A percentile compares a stretch with the other conserved stretches of the same genome.
phyloP scores from a whole-genome alignment of 2,113 vertebrate genomes.

The Phylloscopus trochiloides region DNA sequence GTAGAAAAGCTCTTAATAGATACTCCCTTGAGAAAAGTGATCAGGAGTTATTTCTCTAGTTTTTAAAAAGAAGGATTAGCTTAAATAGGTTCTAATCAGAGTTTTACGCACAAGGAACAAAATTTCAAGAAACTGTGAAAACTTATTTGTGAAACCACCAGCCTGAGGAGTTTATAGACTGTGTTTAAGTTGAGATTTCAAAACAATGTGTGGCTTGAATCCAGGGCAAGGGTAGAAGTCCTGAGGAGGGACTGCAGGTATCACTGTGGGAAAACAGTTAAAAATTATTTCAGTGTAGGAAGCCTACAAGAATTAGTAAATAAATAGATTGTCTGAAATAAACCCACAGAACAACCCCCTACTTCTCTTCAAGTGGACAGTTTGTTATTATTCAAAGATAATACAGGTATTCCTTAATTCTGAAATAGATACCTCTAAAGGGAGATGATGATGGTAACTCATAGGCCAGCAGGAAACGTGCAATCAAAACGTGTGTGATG shows the following conservation, averaged over 20 bases:
- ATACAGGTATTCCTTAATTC: neutral
- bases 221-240: neutral
- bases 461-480: neutral
- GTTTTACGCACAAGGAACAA: neutral
- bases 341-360: rapidly evolving
- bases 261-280: neutral
- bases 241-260: neutral
- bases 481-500: neutral
- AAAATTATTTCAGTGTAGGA: neutral
- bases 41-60: neutral
- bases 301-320: neutral
- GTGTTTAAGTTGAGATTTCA: neutral
- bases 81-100: neutral
- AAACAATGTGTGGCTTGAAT: neutral
- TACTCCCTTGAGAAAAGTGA: neutral
- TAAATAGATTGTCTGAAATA: neutral
- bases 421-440: neutral
- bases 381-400: neutral
- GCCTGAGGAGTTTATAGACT: neutral
- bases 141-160: neutral
- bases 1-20: neutral
- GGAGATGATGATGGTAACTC: neutral
- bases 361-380: too few relatives aligned
- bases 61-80: neutral
- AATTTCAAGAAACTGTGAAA: neutral